Evolutionary conservation across 2,797 vertebrate genomes (phyloP), one percentile per base, ranked within the genome.

Genomic region (Hemitrygon akajei): DNA sequence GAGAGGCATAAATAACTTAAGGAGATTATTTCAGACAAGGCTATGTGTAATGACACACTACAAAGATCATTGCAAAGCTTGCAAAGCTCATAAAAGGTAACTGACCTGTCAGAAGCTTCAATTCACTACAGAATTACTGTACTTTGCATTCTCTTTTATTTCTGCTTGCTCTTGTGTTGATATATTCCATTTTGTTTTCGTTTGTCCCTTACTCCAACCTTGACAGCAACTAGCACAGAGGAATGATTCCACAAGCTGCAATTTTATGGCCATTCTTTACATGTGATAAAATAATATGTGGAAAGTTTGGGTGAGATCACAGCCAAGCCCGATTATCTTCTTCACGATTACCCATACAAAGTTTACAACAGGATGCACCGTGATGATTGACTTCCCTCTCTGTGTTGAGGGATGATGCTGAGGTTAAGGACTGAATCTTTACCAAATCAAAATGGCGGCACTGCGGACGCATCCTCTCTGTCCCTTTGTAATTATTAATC

Each of bases 61-160:
- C 71, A 93, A 76, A 76, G 40, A 93, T 93, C 71, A 93, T 12
- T 76, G 91, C 7, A 40, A 76, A 93, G 37, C 91, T 76, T 18
- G 91, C n/a, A 69, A 69, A 34, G n/a, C n/a, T 89, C n/a, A 69
- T 12, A 76, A 93, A 47, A 93, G 40, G 5, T 93, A 30, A 56
- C 40, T 75, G 40, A 76, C 71, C 71, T 56, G 73, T 93, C 22
- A 47, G 73, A 30, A 76, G 25, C 12, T 7, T 92, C 66, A 92
- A 30, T 73, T 92, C 20, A 0, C 22, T 40, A 20, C 47, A 30
- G 69, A 75, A 75, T 56, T 56, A 56, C 16, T 30, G 37, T 5
- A 75, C 37, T 40, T 92, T 75, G 11, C 12, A 73, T 47, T 92
- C 37, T 25, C 22, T 66, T 56, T 47, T 34, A 40, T 56, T 75